Evolutionary conservation across 2,888 invertebrate species (phyloP), one percentile per base, ranked within the genome.

Genomic region (Nemoura dubitans): DNA sequence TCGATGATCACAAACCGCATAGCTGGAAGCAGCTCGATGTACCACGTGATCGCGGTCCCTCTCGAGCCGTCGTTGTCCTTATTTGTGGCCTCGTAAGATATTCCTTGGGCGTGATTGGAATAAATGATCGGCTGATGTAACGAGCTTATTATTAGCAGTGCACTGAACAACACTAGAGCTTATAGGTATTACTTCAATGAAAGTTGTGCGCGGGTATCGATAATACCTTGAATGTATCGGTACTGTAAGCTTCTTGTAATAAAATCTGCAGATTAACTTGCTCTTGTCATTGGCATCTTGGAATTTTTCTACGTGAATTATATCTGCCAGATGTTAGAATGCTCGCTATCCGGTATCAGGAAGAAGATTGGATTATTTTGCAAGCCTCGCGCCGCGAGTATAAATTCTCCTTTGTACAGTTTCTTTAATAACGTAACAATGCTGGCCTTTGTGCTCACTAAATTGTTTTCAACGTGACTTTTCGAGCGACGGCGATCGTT

Each of bases 241-340:
- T 59, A 59, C 59, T 59, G 59, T 59, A 59, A 59, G 59, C 59
- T 59, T 59, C 59, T 59, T 59, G 59, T 59, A 59, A 59, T 59
- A 59, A 59, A 59, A 59, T 59, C 59, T 59, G 59, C 59, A 59
- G 59, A 59, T 59, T 59, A 59, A 59, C 59, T 21, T 14, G 59
- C 14, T 59, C 59, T 59, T 59, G 59, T 59, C 59, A 59, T 21
- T 59, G 59, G 59, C 21, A 59, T 59, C 59, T 59, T 16, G 59
- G 59, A 59, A 59, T 59, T 59, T 59, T 59, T 59, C 3, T 59
- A 59, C 2, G n/a, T n/a, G 21, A 59, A 59, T 36, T 36, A 36
- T 59, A 59, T 21, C 59, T 59, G 59, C 59, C 59, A 59, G 59
- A 59, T 59, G 59, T 59, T 59, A 21, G 59, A 59, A 59, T 59